Conservation (phyloP, 30 jellyfish, hydroid and myxozoan genomes). For the Aurelia coerulea region DNA sequence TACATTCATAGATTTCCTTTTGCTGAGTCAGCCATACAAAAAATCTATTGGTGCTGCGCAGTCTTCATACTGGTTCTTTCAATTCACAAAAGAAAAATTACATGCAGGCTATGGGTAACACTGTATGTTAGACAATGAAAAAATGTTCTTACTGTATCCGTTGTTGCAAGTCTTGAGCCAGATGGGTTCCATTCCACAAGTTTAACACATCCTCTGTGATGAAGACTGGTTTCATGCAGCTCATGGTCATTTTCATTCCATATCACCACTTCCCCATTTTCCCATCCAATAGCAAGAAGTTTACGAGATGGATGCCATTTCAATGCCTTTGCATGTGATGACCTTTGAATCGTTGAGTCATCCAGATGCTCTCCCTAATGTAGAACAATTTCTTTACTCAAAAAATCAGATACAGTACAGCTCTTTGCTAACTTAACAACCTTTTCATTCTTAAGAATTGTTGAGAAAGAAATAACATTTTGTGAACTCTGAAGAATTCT, state of each 20-base stretch:
- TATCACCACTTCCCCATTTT: conserved; percentile 78
- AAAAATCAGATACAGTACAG: no score
- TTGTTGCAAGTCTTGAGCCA: conserved; percentile 86
- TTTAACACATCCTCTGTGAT: conserved; percentile 77
- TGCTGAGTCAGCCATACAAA: no score
- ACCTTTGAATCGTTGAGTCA: conserved; percentile 80
- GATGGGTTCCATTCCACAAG: conserved; percentile 90
- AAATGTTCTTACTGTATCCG: conserved; percentile 71
- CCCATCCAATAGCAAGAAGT: conserved; percentile 95
- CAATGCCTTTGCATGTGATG: conserved; percentile 51
- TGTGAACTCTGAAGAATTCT: no score
- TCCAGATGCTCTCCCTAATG: conserved; percentile 89
- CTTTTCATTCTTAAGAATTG: no score
- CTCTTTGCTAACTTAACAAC: no score
- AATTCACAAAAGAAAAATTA: no score
- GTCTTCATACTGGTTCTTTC: no score
- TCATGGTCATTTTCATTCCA: conserved; percentile 97
- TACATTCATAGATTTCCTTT: no score
- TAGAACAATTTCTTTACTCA: background rate
- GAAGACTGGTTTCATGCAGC: conserved; percentile 82
- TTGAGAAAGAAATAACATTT: no score
- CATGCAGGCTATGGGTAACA: no score
- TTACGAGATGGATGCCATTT: conserved; percentile 97
- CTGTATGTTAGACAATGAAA: no score
- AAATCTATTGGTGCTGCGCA: no score